Base-by-base conservation (phyloP, 2,888 invertebrate species). In the Nowickia ferox region DNA sequence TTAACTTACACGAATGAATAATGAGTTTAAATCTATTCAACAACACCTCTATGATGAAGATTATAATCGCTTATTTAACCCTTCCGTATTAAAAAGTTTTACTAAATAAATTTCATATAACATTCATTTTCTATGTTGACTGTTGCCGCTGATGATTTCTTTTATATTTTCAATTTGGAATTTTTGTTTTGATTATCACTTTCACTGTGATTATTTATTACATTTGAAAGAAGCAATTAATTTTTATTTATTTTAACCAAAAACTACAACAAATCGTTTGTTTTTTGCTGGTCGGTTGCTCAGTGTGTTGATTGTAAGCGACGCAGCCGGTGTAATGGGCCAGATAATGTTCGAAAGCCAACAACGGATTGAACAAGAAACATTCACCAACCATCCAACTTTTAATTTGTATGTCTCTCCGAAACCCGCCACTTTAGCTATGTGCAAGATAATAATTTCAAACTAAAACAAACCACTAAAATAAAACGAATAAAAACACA, bases 221-320 rank as follows among this genome's bases (percentile, higher is more conserved):
- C 87, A 86, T 88, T 89, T 88, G 44, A 77, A 87, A 84, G 89
- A 89, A 89, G 88, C 90, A 92, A 92, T 92, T 92, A 92, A 91
- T 92, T 91, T 79, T 76, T 80, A 51, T 76, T 80, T 61, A n/a
- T 61, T 76, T 84, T 89, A 89, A 88, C 89, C 89, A 88, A 89
- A 90, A 91, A 88, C 82, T 88, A 89, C 88, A 88, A 90, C 88
- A 84, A 89, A 86, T 87, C 87, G 38, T 46, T 63, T 22, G 55
- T 46, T 77, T 53, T 68, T 57, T 55, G n/a, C 30, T 44, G 22
- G 57, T 72, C 19, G 46, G 15, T 38, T 72, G 44, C 15, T 19
- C 51, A 46, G 15, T 44, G 15, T 55, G 46, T 59, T 65, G 46
- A 22, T 10, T 44, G 89, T 87, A 88, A 88, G 88, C 88, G 88